These are phyloP conservation scores for Hypomecis punctinalis DNA, from an alignment of 2,888 invertebrate species.

Conservation along the genomic window DNA sequence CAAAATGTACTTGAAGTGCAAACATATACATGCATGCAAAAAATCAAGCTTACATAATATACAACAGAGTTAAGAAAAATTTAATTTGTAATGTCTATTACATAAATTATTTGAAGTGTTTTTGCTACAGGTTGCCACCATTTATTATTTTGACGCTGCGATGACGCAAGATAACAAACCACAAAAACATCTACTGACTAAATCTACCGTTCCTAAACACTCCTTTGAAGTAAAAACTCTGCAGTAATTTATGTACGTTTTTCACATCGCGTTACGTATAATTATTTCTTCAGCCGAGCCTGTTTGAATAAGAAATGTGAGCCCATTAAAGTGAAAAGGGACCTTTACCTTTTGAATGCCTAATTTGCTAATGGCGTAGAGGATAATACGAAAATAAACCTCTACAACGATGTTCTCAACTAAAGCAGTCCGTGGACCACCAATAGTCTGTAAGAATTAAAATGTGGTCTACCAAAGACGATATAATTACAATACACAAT, in stretches of 20 bases:
- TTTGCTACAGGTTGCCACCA: background rate
- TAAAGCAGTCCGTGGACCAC: too few relatives aligned
- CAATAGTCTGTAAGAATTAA: too few relatives aligned
- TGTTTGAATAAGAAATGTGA: conserved; percentile 18
- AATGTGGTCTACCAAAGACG: too few relatives aligned
- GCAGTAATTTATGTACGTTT: background rate
- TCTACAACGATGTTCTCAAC: background rate
- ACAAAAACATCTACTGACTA: conserved; percentile 13
- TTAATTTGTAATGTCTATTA: too few relatives aligned
- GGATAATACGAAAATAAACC: conserved; percentile 22
- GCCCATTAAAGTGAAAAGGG: conserved; percentile 16
- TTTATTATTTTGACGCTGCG: background rate
- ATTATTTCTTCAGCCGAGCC: conserved; percentile 11
- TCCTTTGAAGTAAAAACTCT: conserved; percentile 6
- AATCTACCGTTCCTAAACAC: background rate
- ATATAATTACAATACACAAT: too few relatives aligned
- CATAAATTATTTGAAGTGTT: too few relatives aligned
- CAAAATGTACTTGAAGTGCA: too few relatives aligned
- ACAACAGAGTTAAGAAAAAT: too few relatives aligned
- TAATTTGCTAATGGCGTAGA: conserved; percentile 21
- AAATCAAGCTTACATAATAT: too few relatives aligned
- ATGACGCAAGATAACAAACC: conserved; percentile 8
- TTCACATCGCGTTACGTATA: conserved; percentile 4
- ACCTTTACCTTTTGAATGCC: conserved; percentile 23
- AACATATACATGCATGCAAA: too few relatives aligned